Base-by-base conservation (phyloP, 2,888 invertebrate species). In the Ochropleura plecta region DNA sequence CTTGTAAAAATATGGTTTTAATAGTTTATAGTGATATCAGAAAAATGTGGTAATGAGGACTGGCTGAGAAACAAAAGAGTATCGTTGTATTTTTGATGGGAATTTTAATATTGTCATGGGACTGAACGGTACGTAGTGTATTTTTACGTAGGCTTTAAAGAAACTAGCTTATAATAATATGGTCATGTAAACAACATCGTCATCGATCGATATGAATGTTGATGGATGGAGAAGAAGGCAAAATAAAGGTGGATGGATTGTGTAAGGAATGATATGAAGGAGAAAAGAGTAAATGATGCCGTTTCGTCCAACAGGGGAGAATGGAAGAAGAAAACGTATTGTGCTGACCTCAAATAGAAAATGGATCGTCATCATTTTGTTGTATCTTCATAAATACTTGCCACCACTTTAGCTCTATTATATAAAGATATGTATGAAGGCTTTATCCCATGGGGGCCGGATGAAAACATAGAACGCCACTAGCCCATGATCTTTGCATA, bases 1-100 rank as follows among this genome's bases (percentile, higher is more conserved):
- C 74, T 57, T 40, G 55, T 78, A 80, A 81, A 86, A 86, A 79
- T 81, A 78, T 81, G 80, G 71, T 72, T 85, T 77, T 82, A 79
- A 81, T 87, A 67, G 80, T 73, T 79, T 76, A 82, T 78, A 72
- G 78, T 73, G 60, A 74, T 81, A 78, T 83, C 66, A 72, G 30
- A 76, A 64, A 62, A 59, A 73, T 73, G 70, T 85, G 66, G 83
- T 81, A 83, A 84, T 74, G 81, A 83, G 81, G 81, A 0, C 78
- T 66, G 66, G 53, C 44, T 71, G 48, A 68, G 30, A 30, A 30
- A 30, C 30, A 42, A 69, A 66, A 49, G 44, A 49, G 20, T 57
- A 42, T 57, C 49, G 40, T 73, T 70, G 65, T 76, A 48, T 51
- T 51, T 48, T 67, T 62, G 44, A 63, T 66, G 53, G 7, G 49